phyloP scores from a whole-genome alignment of 35 echinoderm and acorn worm genomes.

The Stichopus chloronotus region DNA sequence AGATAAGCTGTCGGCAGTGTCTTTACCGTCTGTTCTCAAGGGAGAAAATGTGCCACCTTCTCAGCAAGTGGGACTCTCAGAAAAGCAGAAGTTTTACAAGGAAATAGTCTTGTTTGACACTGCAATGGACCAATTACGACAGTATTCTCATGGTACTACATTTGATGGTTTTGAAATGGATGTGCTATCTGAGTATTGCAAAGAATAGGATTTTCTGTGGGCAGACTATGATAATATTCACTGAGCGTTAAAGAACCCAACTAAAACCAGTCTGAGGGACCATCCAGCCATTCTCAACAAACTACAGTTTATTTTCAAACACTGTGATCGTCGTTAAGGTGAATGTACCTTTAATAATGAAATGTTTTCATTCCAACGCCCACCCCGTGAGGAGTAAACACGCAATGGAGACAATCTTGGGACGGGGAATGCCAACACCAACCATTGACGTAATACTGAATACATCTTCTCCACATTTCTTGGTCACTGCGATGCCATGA shows the following conservation, averaged over 20 bases:
- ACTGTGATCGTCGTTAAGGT: conserved; percentile 27
- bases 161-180: not conserved
- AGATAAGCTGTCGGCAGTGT: conserved; percentile 22
- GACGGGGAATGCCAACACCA: not conserved
- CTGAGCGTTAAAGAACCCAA: not conserved
- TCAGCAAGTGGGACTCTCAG: conserved; percentile 4
- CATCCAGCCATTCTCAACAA: not conserved
- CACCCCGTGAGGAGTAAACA: not conserved
- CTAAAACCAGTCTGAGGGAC: not conserved
- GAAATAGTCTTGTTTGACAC: not conserved
- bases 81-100: not conserved
- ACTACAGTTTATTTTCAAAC: not conserved
- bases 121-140: not conserved
- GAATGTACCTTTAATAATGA: conserved; percentile 26
- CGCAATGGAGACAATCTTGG: not conserved
- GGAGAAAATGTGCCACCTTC: conserved; percentile 41
- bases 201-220: not conserved
- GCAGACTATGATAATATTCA: conserved; percentile 4
- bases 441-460: not conserved
- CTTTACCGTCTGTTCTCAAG: not conserved
- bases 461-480: not conserved
- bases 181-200: not conserved
- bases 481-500: not conserved
- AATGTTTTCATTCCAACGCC: conserved; percentile 2
- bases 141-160: not conserved